These are phyloP conservation scores for Andrena minutula DNA, from an alignment of 2,888 invertebrate genomes.

Conservation along the genomic window DNA sequence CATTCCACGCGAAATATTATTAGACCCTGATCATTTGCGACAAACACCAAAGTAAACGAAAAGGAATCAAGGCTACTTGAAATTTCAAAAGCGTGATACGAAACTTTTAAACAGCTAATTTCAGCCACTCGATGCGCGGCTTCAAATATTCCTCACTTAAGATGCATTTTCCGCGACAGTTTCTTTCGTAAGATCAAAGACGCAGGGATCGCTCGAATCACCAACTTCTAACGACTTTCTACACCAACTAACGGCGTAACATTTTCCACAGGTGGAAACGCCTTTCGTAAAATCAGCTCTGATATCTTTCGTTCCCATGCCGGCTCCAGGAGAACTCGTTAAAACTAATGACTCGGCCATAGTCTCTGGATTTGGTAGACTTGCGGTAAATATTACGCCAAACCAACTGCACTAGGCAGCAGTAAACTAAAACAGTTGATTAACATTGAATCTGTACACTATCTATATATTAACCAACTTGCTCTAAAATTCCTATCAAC, in stretches of 20 bases:
- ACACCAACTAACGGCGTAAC: not conserved
- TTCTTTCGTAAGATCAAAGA: not conserved
- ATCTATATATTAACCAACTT: not conserved
- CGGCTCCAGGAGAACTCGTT: constrained; percentile 75
- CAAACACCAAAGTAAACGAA: no score
- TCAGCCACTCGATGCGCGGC: not conserved
- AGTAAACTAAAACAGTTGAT: not conserved
- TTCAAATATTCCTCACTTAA: not conserved
- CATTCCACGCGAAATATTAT: no score
- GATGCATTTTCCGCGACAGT: no score
- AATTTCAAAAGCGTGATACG: no score
- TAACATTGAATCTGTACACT: not conserved
- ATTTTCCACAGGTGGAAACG: constrained; percentile 33
- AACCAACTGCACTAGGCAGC: not conserved
- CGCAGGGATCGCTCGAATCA: not conserved
- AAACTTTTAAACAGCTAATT: not conserved
- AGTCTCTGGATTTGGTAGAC: constrained; percentile 77
- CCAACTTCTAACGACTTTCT: not conserved
- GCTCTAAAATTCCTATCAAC: not conserved
- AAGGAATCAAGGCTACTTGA: no score
- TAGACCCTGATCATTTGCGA: no score
- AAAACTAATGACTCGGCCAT: constrained; percentile 57
- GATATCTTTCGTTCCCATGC: constrained; percentile 83
- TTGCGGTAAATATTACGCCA: constrained; percentile 67
- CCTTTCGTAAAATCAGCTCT: constrained; percentile 37